These are phyloP conservation scores for Mormyrops attenuatus DNA, from an alignment of 2,797 vertebrate genomes.

Conservation along the genomic window DNA sequence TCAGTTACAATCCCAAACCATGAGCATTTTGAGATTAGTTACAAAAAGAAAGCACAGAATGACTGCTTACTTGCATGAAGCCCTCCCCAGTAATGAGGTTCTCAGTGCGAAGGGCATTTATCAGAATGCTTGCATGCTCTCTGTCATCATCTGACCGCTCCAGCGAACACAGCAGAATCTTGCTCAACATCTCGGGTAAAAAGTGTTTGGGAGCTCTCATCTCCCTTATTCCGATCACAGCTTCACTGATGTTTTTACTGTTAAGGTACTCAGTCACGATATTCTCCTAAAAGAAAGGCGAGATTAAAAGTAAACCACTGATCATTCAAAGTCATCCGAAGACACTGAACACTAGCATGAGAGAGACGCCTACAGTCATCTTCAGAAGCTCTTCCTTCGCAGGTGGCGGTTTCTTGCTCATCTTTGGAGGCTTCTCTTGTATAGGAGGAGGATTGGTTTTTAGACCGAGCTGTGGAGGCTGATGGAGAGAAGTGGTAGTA, in stretches of 20 bases:
- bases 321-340: background rate
- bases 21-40: background rate
- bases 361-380: slow-evolving; percentile 72
- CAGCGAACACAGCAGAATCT: slow-evolving; percentile 83
- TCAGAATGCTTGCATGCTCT: slow-evolving; percentile 85
- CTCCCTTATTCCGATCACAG: slow-evolving; percentile 80
- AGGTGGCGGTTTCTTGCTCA: slow-evolving; percentile 87
- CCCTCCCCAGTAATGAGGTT: slow-evolving; percentile 88
- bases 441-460: slow-evolving; percentile 97
- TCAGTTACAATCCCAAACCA: background rate
- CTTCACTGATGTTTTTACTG: slow-evolving; percentile 81
- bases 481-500: background rate
- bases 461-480: slow-evolving; percentile 92
- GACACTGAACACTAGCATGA: background rate
- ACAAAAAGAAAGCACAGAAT: slow-evolving; percentile 45
- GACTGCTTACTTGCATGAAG: slow-evolving; percentile 84
- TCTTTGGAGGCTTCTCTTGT: slow-evolving; percentile 97
- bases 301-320: background rate
- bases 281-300: slow-evolving; percentile 65
- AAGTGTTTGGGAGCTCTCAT: slow-evolving; percentile 96
- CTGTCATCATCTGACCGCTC: slow-evolving; percentile 89
- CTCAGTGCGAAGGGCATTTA: slow-evolving; percentile 83
- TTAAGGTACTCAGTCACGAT: slow-evolving; percentile 85
- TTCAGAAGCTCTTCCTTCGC: slow-evolving; percentile 91
- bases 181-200: slow-evolving; percentile 93